Evolutionary conservation across 92 coral and sea anemone species (phyloP), one percentile per base, ranked within the genome.

Genomic region (Pocillopora grandis): DNA sequence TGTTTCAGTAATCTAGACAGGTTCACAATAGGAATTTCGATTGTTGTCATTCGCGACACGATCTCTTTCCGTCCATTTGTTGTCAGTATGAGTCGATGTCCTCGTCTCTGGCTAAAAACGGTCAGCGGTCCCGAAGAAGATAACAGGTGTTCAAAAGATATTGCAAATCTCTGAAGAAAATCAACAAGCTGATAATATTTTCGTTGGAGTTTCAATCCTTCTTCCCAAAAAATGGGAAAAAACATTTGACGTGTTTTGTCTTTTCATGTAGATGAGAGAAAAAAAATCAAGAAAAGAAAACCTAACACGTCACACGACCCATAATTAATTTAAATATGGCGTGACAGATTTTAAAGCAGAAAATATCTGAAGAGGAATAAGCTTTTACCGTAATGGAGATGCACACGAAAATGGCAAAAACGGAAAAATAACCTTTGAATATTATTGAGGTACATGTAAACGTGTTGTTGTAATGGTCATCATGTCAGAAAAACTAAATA

Each of bases 121-220:
- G 85, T 33, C 85, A 80, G 85, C 85, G 85, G 85, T 80, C 27
- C 71, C 9, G 8, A 76, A 15, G 15, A 1, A 14, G 48, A 18
- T 57, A 76, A 33, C 85, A 80, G 85, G 85, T 80, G 85, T 80
- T 80, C 9, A 14, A 35, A 66, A 76, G 33, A 79, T 23, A 23
- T 66, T 76, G 80, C 67, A 35, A 61, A 31, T 31, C 19, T 76
- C 5, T 9, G 67, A 36, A 6, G 62, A 62, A 62, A 65, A 52
- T 33, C 67, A 69, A 42, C 35, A 70, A 48, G 31, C 80, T 33
- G 80, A 36, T 76, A 76, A 70, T n/a, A 67, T 59, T 60, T 72
- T 61, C 71, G 16, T 23, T 5, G 59, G 23, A 71, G 65, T 27
- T 65, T 57, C 68, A 27, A 42, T 42, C 59, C 52, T 80, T 20